Evolutionary conservation across 1,140 invertebrate species (phyloP).

Genomic region (Metopolophium dirhodum): DNA sequence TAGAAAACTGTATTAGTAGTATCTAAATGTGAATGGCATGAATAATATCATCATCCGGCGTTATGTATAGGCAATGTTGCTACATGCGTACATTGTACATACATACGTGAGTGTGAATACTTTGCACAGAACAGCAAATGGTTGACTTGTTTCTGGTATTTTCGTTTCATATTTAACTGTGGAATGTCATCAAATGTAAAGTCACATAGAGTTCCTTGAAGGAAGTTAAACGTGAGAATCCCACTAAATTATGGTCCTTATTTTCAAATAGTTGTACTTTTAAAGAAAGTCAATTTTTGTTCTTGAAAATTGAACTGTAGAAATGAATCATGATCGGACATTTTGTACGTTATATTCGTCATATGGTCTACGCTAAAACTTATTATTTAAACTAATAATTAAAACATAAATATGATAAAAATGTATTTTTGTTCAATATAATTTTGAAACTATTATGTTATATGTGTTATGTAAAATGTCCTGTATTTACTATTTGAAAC

Average conservation of each 20-base stretch:
- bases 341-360: neutral
- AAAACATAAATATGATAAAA: neutral
- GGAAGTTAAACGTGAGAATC: slow-evolving; percentile 11
- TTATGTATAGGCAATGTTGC: slow-evolving; percentile 53
- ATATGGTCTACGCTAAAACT: neutral
- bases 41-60: slow-evolving; percentile 16
- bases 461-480: neutral
- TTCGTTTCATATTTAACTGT: neutral
- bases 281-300: neutral
- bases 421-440: neutral
- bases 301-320: neutral
- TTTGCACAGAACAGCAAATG: neutral
- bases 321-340: neutral
- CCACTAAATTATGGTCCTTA: neutral
- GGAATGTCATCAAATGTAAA: neutral
- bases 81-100: neutral
- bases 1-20: neutral
- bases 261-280: neutral
- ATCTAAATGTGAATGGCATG: neutral
- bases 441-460: neutral
- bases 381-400: neutral
- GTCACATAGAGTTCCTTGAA: neutral
- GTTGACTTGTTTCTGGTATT: neutral
- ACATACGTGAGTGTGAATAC: neutral
- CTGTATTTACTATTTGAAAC: neutral